Conservation (phyloP, 2,113 vertebrate species). For the Piprites chloris region DNA sequence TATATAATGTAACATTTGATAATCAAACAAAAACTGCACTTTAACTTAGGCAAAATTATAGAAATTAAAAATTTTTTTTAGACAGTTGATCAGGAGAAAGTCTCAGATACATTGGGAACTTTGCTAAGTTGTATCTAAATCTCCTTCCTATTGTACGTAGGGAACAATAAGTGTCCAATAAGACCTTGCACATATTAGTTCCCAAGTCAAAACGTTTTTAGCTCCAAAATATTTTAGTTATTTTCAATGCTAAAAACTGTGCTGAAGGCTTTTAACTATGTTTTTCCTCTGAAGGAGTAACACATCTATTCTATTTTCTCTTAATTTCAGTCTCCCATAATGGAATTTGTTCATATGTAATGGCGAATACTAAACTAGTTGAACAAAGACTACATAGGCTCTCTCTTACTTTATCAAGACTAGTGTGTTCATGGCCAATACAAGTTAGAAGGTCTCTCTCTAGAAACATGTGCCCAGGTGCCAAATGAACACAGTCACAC, state of each 20-base stretch:
- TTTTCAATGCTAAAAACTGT: not conserved
- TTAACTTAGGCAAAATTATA: not conserved
- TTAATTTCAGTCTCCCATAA: not conserved
- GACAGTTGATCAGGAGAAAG: not conserved
- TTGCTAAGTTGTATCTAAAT: not conserved
- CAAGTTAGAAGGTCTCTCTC: not conserved
- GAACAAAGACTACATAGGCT: not conserved
- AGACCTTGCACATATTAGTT: not conserved
- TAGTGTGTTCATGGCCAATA: not conserved
- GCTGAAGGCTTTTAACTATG: not conserved
- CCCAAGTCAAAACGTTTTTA: not conserved
- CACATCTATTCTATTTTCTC: not conserved
- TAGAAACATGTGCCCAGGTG: fast-evolving
- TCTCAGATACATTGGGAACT: not conserved
- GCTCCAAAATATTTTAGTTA: not conserved
- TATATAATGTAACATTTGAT: too few species aligned
- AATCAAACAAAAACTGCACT: not conserved
- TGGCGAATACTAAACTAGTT: not conserved
- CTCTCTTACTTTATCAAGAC: not conserved
- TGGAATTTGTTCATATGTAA: not conserved
- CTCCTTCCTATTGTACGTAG: not conserved
- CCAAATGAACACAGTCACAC: not conserved
- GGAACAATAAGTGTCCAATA: not conserved
- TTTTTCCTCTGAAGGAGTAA: not conserved
- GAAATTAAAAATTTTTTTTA: not conserved